Evolutionary conservation across 1,140 invertebrate species (phyloP), one percentile per base, ranked within the genome.

Genomic region (Pentalonia nigronervosa): DNA sequence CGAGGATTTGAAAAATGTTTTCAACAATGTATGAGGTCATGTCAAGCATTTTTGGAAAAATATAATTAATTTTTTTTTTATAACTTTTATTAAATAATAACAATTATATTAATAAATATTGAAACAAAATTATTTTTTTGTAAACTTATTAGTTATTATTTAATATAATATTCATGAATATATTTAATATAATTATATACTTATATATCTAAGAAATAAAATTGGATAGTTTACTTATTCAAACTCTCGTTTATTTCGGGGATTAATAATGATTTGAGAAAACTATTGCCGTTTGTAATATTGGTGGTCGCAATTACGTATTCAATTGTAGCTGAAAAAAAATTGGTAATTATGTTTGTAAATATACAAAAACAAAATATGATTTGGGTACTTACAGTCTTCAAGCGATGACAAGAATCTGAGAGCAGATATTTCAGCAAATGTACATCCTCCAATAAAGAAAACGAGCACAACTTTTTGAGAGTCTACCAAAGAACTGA

Each of bases 371-470:
- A 1, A 30, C 3, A 53, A 53, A 50, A 94, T 34, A 88, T 81
- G n/a, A 88, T 53, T 86, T 91, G 47, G 50, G 7, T 94, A 95
- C 96, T 95, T 95, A 97, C 97, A 97, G 94, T 99, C 98, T 95
- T 99, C 98, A 95, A 98, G 97, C 94, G 98, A 97, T 17, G 98
- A 98, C 11, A 99, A 96, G 95, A 98, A 99, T 94, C 99, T 96
- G 3, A 99, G 95, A 0, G 98, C 98, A 6, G 99, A 98, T 94
- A 99, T 96, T 95, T 99, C 99, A 7, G 98, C 98, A 96, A 97
- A 99, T 0, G 99, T 99, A 95, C 98, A 99, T 7, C 99, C 99
- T 23, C 99, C 99, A 41, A 99, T 97, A 95, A 99, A 99, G 95
- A 99, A 98, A 1, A 99, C 98, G 11, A 99, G 95, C n/a, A 99